Percentiles rank a stretch among this genome's conserved stretches.
phyloP scores from a whole-genome alignment of 2,797 vertebrate genomes.

The Petrocephalus sullivani region DNA sequence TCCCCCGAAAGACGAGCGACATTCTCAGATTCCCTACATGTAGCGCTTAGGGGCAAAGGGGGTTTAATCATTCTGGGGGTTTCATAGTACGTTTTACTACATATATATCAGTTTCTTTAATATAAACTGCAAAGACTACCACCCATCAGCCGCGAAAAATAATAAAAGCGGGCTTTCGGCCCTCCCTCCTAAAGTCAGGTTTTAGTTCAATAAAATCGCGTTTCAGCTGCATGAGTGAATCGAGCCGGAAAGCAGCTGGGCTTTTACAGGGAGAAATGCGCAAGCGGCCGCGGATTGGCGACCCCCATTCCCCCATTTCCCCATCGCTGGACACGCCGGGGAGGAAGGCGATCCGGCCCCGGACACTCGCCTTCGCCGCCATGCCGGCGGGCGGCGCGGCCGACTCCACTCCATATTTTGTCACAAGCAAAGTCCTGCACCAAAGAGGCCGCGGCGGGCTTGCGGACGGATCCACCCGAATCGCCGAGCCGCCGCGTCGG shows the following conservation, averaged over 20 bases:
- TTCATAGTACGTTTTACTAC: background rate
- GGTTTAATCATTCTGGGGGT: background rate
- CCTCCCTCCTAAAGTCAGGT: background rate
- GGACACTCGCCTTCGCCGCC: background rate
- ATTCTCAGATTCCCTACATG: background rate
- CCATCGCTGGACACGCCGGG: background rate
- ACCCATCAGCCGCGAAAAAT: background rate
- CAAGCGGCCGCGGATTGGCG: background rate
- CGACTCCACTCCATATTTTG: constrained; percentile 27
- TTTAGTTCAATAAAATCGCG: background rate
- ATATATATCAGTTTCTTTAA: background rate
- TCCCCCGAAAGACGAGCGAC: background rate
- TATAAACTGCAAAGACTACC: background rate
- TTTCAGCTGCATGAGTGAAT: background rate
- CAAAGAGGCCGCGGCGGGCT: background rate
- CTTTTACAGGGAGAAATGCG: background rate
- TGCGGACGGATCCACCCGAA: constrained; percentile 14
- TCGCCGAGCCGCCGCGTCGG: background rate
- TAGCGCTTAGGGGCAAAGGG: too few species aligned
- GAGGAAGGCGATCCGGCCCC: background rate
- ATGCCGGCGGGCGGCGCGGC: background rate
- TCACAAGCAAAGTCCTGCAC: background rate
- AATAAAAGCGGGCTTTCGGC: background rate
- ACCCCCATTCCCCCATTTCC: background rate
- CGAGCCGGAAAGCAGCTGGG: background rate